Evolutionary conservation across 1,140 invertebrate genomes (phyloP).

Genomic region (Listronotus bonariensis): DNA sequence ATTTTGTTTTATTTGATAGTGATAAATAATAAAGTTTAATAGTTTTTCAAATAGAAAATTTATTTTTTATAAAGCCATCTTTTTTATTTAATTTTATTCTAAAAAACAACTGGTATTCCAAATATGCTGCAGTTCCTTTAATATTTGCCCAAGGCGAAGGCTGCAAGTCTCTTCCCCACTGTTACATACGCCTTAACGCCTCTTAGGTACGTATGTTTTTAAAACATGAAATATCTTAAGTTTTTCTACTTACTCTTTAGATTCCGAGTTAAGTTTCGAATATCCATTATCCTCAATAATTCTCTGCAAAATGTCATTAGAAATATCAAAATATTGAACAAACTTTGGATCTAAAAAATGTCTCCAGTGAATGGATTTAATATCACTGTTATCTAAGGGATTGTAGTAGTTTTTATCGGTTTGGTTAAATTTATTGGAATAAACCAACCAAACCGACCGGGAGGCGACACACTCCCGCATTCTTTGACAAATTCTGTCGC

Average conservation of each 20-base stretch:
- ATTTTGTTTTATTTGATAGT: too few relatives aligned
- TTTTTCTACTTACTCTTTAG: conserved; percentile 25
- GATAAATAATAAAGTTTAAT: too few relatives aligned
- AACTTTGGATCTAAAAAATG: conserved; percentile 57
- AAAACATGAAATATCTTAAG: too few relatives aligned
- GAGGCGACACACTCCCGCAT: conserved; percentile 64
- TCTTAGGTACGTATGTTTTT: too few relatives aligned
- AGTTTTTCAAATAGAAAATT: too few relatives aligned
- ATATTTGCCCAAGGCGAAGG: too few relatives aligned
- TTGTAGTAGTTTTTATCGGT: conserved; percentile 41
- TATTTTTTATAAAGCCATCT: too few relatives aligned
- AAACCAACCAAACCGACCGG: conserved; percentile 76
- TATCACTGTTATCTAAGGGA: conserved; percentile 24
- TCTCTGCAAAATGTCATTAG: conserved; percentile 28
- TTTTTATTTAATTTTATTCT: too few relatives aligned
- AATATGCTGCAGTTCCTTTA: too few relatives aligned
- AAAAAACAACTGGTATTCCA: too few relatives aligned
- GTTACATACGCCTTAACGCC: too few relatives aligned
- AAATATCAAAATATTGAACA: conserved; percentile 57
- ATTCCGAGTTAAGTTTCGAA: background rate
- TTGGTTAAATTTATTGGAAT: conserved; percentile 59
- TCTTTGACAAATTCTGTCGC: conserved; percentile 60
- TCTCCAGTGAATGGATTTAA: conserved; percentile 58
- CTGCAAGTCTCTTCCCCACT: too few relatives aligned
- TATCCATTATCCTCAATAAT: background rate